Evolutionary conservation across 2,888 invertebrate genomes (phyloP), one percentile per base, ranked within the genome.

Genomic region (Heterodera filipjevi): DNA sequence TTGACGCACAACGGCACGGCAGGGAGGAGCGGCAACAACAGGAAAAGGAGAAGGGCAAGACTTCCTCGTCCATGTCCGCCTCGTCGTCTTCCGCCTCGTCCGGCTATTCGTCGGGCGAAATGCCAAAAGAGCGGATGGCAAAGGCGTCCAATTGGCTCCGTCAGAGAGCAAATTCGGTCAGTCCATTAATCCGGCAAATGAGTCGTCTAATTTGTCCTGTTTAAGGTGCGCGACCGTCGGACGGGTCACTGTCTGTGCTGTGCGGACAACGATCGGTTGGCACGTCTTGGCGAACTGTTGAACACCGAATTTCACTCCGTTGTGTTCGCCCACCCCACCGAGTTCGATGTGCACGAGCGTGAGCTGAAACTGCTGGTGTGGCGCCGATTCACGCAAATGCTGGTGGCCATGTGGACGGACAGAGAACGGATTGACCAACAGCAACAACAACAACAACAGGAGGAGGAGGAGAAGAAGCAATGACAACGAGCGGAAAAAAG

Each of bases 381-480:
- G 84, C 74, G 78, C 27, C 84, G 83, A 64, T 84, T 84, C 68
- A 81, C 83, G 12, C 84, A 84, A 59, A 81, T 84, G 78, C 66
- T 84, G 71, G 82, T 83, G 19, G 76, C 79, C 46, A 74, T 82
- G 32, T 75, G 84, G 49, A 78, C 81, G n/a, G 81, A 83, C 72
- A 66, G 78, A 33, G 76, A 71, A 16, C 74, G 82, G 22, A 33
- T 39, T 27, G 46, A 64, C 5, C 66, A 75, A 19, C 64, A 75
- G 66, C 35, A 72, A 22, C n/a, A 22, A 22, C 44, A 46, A 44
- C 44, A 27, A 66, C n/a, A n/a, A n/a, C n/a, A n/a, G n/a, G n/a
- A n/a, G n/a, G 16, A 70, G 35, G 30, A 49, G 76, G 19, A 68
- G 32, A 0, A 6, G 35, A 66, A 76, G 46, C 35, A 32, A n/a